Percentiles rank a stretch among this genome's conserved stretches.
Evolutionary conservation across 2,113 vertebrate species (phyloP).

Genomic region (Rhinolophus ferrumequinum): DNA sequence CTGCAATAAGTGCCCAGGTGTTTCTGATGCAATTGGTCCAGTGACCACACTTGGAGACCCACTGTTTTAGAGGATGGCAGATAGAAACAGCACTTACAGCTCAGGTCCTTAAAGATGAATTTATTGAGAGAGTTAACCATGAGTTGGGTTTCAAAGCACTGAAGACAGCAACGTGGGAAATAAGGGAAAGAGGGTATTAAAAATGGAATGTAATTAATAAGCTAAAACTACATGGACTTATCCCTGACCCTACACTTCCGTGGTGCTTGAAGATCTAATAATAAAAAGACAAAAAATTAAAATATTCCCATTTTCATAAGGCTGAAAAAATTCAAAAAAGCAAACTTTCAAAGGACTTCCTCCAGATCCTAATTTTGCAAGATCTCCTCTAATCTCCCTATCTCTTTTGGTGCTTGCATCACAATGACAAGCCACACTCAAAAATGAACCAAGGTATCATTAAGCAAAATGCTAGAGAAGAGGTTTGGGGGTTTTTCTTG

Average conservation of each 20-base stretch:
- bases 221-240: neutral
- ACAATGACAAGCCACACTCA: neutral
- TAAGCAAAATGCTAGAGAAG: neutral
- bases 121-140: neutral
- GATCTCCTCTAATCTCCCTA: neutral
- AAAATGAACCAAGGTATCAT: neutral
- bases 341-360: neutral
- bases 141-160: neutral
- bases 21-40: neutral
- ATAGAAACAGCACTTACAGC: neutral
- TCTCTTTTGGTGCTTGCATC: neutral
- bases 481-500: neutral
- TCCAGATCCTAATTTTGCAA: neutral
- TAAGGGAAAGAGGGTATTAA: neutral
- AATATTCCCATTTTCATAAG: conserved; percentile 25
- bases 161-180: neutral
- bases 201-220: neutral
- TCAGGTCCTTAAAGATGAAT: neutral
- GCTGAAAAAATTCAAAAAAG: neutral
- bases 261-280: neutral
- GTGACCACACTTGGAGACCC: neutral
- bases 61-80: neutral
- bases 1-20: neutral
- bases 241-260: neutral
- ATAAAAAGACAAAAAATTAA: neutral